Evolutionary conservation across 2,888 invertebrate genomes (phyloP).

Genomic region (Ichneumoninae sp.): DNA sequence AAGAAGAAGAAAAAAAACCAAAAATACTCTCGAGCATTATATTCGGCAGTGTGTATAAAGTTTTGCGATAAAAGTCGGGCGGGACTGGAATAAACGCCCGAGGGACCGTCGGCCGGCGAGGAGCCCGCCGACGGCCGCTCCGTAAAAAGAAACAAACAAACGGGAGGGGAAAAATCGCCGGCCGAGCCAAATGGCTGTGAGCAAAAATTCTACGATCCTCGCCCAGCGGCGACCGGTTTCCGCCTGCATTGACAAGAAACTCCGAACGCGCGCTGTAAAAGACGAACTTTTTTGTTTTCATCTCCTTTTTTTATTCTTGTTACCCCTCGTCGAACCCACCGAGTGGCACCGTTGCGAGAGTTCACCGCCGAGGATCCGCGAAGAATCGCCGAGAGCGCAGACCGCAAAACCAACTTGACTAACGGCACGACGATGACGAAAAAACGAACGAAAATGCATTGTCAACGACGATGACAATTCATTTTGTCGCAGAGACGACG

Average conservation of each 20-base stretch:
- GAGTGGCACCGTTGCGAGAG: constrained; percentile 55
- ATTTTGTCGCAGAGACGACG: background rate
- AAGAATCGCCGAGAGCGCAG: constrained; percentile 17
- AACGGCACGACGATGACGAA: constrained; percentile 40
- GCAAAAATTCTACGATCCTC: constrained; percentile 55
- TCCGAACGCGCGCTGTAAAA: constrained; percentile 44
- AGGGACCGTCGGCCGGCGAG: constrained; percentile 14
- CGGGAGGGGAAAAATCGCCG: constrained; percentile 43
- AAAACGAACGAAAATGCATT: constrained; percentile 27
- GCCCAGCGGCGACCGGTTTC: constrained; percentile 56
- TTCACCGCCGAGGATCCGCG: constrained; percentile 28
- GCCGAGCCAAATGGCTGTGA: constrained; percentile 38
- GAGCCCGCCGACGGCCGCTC: background rate
- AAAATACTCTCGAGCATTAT: background rate
- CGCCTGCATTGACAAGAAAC: constrained; percentile 61
- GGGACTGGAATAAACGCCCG: constrained; percentile 4
- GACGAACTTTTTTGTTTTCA: constrained; percentile 43
- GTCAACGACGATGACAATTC: constrained; percentile 8
- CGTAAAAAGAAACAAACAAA: constrained; percentile 21
- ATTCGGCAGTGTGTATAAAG: background rate
- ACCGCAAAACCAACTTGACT: constrained; percentile 58
- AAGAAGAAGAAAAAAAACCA: background rate
- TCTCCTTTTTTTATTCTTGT: constrained; percentile 34
- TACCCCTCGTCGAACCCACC: constrained; percentile 46
- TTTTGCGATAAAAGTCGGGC: constrained; percentile 19